Evolutionary conservation across 2,113 vertebrate species (phyloP), one percentile per base, ranked within the genome.

Genomic region (Paracanthobrama guichenoti): DNA sequence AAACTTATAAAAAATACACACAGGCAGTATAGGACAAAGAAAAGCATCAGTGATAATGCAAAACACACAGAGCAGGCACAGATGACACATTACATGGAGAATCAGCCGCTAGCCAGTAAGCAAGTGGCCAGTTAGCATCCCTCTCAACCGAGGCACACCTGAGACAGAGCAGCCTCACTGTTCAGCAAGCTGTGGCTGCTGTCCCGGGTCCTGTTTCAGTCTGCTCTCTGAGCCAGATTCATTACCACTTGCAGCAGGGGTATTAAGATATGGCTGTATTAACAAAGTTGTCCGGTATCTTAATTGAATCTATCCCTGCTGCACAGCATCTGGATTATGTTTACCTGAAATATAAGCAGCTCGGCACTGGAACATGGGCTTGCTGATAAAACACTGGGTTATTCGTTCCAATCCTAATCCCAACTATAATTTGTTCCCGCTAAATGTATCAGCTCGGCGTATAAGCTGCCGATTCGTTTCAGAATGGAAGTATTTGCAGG

Each of bases 261-360:
- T 94, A 95, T 95, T 95, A 94, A 94, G 94, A 95, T 94, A 94
- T 82, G 85, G 91, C 90, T 75, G 92, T 91, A 94, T 95, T 95
- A 95, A 94, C 93, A 94, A 93, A 94, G 93, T 94, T 94, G 93
- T 93, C 91, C 91, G 89, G 92, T 95, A 95, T 95, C 94, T 95
- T 94, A 95, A 95, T 95, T 94, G 94, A 95, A 95, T 95, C 94
- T 95, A 92, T 90, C 91, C 93, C 92, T 88, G 88, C 92, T 90
- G 91, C 91, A 90, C 92, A 59, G 91, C 93, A 93, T 94, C 93
- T 94, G 93, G 94, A 93, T 94, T 94, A 94, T 94, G 93, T 95
- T 95, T 94, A 95, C 94, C 93, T 95, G 94, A 94, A 95, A 94
- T 94, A 94, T 95, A 94, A 94, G 92, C 91, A 85, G 91, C 91